Conservation (phyloP, 2,113 vertebrate genomes). For the Myanophis thanlyinensis region DNA sequence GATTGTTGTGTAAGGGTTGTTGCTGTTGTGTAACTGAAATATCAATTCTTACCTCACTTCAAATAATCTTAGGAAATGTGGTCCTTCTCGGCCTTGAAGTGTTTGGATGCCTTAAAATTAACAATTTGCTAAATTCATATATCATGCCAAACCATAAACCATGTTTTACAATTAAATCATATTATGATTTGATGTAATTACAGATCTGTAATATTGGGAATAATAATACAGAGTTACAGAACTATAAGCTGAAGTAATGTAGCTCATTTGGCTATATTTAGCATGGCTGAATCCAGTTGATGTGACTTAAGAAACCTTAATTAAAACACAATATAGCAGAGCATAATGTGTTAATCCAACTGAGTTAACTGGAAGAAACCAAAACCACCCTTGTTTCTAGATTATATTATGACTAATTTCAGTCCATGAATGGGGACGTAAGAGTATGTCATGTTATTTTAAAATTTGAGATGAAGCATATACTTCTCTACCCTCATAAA, state of each 20-base stretch:
- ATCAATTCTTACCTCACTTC: neutral
- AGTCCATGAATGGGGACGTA: neutral
- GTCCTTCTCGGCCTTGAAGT: neutral
- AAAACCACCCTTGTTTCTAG: neutral
- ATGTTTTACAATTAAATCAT: neutral
- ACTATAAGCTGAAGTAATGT: neutral
- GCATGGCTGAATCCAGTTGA: neutral
- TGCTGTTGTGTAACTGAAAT: neutral
- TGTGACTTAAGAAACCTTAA: neutral
- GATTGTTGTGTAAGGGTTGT: neutral
- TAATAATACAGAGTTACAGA: neutral
- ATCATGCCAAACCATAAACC: neutral
- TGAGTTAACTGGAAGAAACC: neutral
- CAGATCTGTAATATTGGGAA: neutral
- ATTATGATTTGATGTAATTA: neutral
- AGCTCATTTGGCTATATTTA: neutral
- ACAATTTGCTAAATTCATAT: neutral
- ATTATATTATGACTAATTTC: neutral
- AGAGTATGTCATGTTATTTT: neutral
- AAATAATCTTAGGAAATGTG: neutral
- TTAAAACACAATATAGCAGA: neutral
- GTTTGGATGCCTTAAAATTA: neutral
- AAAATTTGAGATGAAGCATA: neutral
- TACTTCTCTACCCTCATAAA: neutral
- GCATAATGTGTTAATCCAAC: neutral